Evolutionary conservation across 2,888 invertebrate genomes (phyloP).

Genomic region (Cephus rjabovi): DNA sequence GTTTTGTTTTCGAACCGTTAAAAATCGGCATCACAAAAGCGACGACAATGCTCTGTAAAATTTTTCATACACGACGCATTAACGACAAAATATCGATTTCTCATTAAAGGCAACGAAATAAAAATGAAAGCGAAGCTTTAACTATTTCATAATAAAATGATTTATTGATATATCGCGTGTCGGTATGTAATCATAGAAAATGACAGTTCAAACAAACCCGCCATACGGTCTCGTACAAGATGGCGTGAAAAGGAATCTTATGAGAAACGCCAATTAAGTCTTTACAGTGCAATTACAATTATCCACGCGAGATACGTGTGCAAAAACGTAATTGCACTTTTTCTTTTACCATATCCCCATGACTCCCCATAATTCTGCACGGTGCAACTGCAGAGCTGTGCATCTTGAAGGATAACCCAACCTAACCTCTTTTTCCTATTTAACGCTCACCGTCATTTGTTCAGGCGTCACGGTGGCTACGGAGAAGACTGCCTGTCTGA

Average conservation of each 20-base stretch:
- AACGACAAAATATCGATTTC: too few species aligned
- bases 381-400: not conserved
- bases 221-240: not conserved
- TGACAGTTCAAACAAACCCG: not conserved
- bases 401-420: not conserved
- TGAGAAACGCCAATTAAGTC: not conserved
- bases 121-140: not conserved
- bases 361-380: not conserved
- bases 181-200: not conserved
- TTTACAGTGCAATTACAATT: not conserved
- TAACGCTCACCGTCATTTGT: not conserved
- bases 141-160: not conserved
- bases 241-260: not conserved
- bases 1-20: too few species aligned
- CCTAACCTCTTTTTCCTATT: not conserved
- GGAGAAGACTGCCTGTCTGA: slow-evolving; percentile 65
- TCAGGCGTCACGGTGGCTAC: slow-evolving; percentile 61
- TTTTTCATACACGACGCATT: too few species aligned
- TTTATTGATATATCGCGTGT: not conserved
- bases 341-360: not conserved
- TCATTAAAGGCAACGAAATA: not conserved
- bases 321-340: not conserved
- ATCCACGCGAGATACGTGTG: not conserved
- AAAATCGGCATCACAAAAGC: too few species aligned
- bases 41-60: too few species aligned